Base-by-base conservation (phyloP, 2,113 vertebrate genomes). In the Tupaia tana region DNA sequence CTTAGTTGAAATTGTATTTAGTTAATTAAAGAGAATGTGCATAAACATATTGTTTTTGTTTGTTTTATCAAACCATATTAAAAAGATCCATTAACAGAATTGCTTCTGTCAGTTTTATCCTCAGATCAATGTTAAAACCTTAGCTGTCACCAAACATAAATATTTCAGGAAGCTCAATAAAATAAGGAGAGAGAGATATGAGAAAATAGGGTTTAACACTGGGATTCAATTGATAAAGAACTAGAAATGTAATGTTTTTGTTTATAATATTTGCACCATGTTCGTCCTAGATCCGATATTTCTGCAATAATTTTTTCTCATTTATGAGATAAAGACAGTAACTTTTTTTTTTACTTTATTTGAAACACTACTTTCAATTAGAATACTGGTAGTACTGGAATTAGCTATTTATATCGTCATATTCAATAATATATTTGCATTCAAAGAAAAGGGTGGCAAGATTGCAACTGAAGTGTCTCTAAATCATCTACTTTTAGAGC, bases 181-280 rank as follows among this genome's bases (percentile, higher is more conserved):
- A 94, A 75, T 64, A 66, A 43, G 18, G 20, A 64, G 2, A 75
- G 25, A 29, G 8, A 63, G 4, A 87, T 73, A 80, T 88, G 67
- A 94, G 74, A 91, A 93, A 88, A 85, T 14, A 20, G 9, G 14
- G 6, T 75, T 90, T 71, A 81, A 70, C 31, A 43, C 2, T 78
- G 71, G 25, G 12, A 92, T 74, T 90, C 56, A 43, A 75, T 89
- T 81, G 70, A 56, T 54, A 93, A 91, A 89, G 73, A 92, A 27
- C 25, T 43, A 79, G 31, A 81, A 91, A 86, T 82, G 16, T 11
- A 25, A 86, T 59, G 2, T 14, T 77, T 90, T 77, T 91, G 9
- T 67, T 84, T 52, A 58, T 94, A 27, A 82, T 27, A 75, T 79
- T 87, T 91, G 24, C 1, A 58, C 24, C 12, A 56, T 31, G 6